Evolutionary conservation across 2,888 invertebrate genomes (phyloP).

Genomic region (Phrixothrix hirtus): DNA sequence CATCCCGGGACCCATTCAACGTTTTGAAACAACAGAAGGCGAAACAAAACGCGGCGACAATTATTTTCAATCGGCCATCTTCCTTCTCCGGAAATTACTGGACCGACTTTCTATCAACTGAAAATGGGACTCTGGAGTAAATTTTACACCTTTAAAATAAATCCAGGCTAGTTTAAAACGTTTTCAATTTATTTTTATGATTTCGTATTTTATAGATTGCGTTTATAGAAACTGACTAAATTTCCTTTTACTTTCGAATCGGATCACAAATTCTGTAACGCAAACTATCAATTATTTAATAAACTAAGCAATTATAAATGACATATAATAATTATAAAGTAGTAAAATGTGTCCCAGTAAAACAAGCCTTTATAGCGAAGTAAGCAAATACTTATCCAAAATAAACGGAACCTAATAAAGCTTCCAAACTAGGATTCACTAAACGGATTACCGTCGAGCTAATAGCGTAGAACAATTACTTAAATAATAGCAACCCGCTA

Average conservation of each 20-base stretch:
- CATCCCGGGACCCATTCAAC: slow-evolving; percentile 53
- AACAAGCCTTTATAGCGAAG: slow-evolving; percentile 21
- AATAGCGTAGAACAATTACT: slow-evolving; percentile 56
- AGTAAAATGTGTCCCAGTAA: too few species aligned
- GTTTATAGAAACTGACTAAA: slow-evolving; percentile 1
- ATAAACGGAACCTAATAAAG: slow-evolving; percentile 42
- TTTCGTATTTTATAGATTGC: slow-evolving; percentile 17
- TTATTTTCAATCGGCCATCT: slow-evolving; percentile 55
- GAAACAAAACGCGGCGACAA: slow-evolving; percentile 53
- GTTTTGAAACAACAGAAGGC: slow-evolving; percentile 47
- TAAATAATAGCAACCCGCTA: slow-evolving; percentile 54
- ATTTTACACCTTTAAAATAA: slow-evolving; percentile 50
- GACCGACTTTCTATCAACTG: slow-evolving; percentile 47
- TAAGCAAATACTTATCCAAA: slow-evolving; percentile 32
- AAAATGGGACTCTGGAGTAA: slow-evolving; percentile 47
- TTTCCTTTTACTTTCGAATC: neutral
- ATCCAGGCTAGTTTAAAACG: slow-evolving; percentile 47
- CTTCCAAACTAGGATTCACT: slow-evolving; percentile 50
- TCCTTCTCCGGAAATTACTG: slow-evolving; percentile 40
- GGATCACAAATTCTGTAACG: too few species aligned
- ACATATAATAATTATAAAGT: too few species aligned
- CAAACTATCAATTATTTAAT: too few species aligned
- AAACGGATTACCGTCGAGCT: slow-evolving; percentile 53
- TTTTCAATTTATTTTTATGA: slow-evolving; percentile 49
- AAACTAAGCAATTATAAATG: too few species aligned